Percentiles rank a stretch among this genome's conserved stretches.
phyloP scores from a whole-genome alignment of 2,888 invertebrate genomes.

The Enchytraeus crypticus region DNA sequence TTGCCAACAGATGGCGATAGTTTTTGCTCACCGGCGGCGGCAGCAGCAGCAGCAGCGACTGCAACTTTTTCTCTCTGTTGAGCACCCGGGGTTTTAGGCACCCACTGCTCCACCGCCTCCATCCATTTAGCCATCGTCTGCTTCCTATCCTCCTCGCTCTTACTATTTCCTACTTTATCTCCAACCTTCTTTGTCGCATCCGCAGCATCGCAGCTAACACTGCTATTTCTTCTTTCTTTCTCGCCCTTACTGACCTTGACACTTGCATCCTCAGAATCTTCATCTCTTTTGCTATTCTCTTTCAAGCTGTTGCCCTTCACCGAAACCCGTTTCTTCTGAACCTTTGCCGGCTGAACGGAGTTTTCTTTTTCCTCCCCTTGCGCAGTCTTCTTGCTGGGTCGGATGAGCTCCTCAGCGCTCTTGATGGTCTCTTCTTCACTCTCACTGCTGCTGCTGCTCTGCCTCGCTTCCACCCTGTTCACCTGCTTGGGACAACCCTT shows the following conservation, averaged over 20 bases:
- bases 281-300: background rate
- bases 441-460: background rate
- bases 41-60: no score
- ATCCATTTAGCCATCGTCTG: no score
- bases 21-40: no score
- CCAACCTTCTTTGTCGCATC: background rate
- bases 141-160: no score
- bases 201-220: background rate
- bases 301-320: constrained; percentile 17
- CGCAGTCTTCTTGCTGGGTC: background rate
- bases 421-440: background rate
- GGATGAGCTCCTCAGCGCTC: background rate
- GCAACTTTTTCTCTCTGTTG: no score
- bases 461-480: background rate
- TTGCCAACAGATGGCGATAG: no score
- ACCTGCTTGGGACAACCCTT: background rate
- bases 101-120: no score
- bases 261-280: background rate
- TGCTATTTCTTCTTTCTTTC: background rate
- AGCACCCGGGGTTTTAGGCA: no score
- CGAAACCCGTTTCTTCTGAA: constrained; percentile 13
- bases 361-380: background rate
- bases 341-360: background rate
- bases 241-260: no score
- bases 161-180: background rate